phyloP scores from a whole-genome alignment of 1,140 invertebrate species.

The Amphibalanus amphitrite region DNA sequence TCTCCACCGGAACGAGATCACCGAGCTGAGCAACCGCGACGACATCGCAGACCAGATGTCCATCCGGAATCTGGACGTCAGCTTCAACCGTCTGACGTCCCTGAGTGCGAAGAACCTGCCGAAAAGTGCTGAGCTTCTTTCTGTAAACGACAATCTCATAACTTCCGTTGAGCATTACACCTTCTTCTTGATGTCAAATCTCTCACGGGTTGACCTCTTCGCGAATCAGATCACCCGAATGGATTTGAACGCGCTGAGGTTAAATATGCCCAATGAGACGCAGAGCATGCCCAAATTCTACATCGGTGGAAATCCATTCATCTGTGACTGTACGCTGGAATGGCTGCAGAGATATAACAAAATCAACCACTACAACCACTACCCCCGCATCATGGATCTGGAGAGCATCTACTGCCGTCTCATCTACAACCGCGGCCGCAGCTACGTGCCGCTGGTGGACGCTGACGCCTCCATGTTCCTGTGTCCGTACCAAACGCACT shows the following conservation, averaged over 20 bases:
- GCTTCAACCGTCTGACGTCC: conserved; percentile 37
- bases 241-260: conserved; percentile 55
- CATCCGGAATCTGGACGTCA: conserved; percentile 17
- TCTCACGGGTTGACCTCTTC: conserved; percentile 72
- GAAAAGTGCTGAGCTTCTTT: conserved; percentile 67
- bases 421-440: conserved; percentile 23
- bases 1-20: conserved; percentile 56
- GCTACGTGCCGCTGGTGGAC: conserved; percentile 36
- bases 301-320: conserved; percentile 72
- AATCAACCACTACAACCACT: conserved; percentile 50
- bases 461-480: conserved; percentile 68
- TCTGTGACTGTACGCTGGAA: conserved; percentile 73
- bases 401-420: conserved; percentile 40
- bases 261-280: conserved; percentile 44
- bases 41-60: conserved; percentile 17
- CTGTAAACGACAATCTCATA: conserved; percentile 78
- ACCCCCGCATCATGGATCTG: conserved; percentile 69
- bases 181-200: conserved; percentile 62
- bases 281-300: conserved; percentile 74
- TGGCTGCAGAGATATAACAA: conserved; percentile 67
- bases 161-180: conserved; percentile 59
- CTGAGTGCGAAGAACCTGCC: conserved; percentile 75
- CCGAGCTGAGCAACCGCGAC: conserved; percentile 17
- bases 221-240: conserved; percentile 65
- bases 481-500: conserved; percentile 77